These are phyloP conservation scores for Drosophila meridiana DNA, from an alignment of 2,888 invertebrate genomes.

Conservation along the genomic window DNA sequence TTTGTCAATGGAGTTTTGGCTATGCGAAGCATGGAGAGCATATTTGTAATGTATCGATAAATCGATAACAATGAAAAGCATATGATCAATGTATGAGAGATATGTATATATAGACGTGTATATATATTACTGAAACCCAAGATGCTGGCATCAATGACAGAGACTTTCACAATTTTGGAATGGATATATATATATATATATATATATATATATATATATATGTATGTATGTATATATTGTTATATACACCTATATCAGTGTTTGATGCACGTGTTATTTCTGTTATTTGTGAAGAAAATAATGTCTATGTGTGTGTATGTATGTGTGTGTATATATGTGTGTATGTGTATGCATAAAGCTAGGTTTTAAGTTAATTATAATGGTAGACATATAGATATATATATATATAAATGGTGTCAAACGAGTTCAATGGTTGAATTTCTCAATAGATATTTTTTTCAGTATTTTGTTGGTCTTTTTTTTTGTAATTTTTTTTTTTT, in stretches of 20 bases:
- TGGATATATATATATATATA: background rate
- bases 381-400: slow-evolving; percentile 43
- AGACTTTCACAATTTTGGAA: background rate
- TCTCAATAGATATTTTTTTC: slow-evolving; percentile 24
- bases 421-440: slow-evolving; percentile 55
- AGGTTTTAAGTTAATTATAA: slow-evolving; percentile 37
- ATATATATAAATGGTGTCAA: slow-evolving; percentile 52
- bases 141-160: slow-evolving; percentile 5
- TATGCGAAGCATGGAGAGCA: slow-evolving; percentile 4
- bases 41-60: slow-evolving; percentile 3
- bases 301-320: background rate
- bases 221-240: background rate
- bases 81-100: background rate
- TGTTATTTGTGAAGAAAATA: slow-evolving; percentile 1
- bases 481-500: slow-evolving; percentile 58
- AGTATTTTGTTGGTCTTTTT: slow-evolving; percentile 37
- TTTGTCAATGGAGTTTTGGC: background rate
- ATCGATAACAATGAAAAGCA: background rate
- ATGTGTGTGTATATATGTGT: background rate
- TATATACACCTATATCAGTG: slow-evolving; percentile 17
- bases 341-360: slow-evolving; percentile 26
- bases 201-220: background rate
- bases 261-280: slow-evolving; percentile 10
- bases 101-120: background rate
- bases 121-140: background rate